A percentile compares a stretch with the other conserved stretches of the same genome.
phyloP scores from a whole-genome alignment of 2,113 vertebrate species.

The Eleginops maclovinus region DNA sequence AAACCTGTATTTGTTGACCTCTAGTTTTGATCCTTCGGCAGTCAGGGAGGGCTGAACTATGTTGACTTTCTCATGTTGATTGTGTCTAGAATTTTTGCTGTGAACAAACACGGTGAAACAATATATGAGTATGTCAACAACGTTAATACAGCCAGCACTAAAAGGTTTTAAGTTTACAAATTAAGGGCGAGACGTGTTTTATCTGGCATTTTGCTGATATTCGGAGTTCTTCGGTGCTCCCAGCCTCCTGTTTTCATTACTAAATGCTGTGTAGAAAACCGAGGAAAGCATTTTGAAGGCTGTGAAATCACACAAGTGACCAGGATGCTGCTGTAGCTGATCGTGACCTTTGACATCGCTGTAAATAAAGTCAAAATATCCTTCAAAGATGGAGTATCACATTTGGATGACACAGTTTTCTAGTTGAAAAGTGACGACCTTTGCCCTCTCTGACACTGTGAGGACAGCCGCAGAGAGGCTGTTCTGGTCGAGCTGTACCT shows the following conservation, averaged over 20 bases:
- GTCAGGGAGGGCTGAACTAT: neutral
- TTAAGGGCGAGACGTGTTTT: neutral
- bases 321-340: neutral
- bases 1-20: too few relatives aligned
- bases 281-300: too few relatives aligned
- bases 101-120: slow-evolving; percentile 4
- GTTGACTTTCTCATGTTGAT: neutral
- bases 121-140: neutral
- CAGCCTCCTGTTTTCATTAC: too few relatives aligned
- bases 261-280: too few relatives aligned
- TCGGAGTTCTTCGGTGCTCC: neutral
- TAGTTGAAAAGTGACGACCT: slow-evolving; percentile 49
- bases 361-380: neutral
- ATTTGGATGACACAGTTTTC: neutral
- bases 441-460: slow-evolving; percentile 27
- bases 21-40: neutral
- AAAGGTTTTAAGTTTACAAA: neutral
- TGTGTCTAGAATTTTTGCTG: neutral
- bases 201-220: neutral
- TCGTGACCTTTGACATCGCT: slow-evolving; percentile 2
- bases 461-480: slow-evolving; percentile 2
- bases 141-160: neutral
- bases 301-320: neutral
- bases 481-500: slow-evolving; percentile 19
- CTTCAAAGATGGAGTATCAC: neutral